phyloP scores from a whole-genome alignment of 2,888 invertebrate species.

The Mythimna albipuncta region DNA sequence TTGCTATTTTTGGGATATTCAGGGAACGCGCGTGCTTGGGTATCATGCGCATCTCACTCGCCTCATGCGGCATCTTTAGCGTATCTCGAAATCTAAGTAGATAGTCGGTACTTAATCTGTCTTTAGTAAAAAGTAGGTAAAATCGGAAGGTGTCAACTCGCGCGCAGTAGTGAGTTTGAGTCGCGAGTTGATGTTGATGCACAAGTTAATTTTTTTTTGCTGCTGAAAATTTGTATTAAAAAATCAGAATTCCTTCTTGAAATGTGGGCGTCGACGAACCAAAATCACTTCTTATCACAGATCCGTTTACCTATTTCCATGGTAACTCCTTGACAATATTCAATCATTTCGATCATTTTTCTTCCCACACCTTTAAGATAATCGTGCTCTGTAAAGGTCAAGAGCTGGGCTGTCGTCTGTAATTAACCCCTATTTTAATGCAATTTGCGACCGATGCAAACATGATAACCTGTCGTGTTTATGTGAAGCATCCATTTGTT shows the following conservation, averaged over 20 bases:
- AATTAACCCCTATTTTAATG: conserved; percentile 33
- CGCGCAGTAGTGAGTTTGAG: no score
- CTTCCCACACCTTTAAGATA: conserved; percentile 2
- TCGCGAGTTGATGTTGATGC: no score
- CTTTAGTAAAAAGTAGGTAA: no score
- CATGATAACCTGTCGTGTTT: conserved; percentile 27
- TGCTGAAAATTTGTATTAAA: no score
- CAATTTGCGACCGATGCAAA: conserved; percentile 20
- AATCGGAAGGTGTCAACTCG: no score
- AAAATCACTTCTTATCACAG: background rate
- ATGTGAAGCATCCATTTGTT: conserved; percentile 32
- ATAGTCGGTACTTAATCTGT: no score
- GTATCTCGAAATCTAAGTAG: no score
- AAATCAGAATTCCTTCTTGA: background rate
- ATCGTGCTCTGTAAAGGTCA: conserved; percentile 25
- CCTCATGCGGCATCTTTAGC: no score
- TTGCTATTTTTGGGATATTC: no score
- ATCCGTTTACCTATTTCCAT: background rate
- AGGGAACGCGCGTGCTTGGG: no score
- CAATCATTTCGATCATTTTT: conserved; percentile 6
- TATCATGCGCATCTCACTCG: no score
- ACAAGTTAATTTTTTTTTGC: no score
- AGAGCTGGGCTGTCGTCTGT: conserved; percentile 22
- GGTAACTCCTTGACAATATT: background rate
- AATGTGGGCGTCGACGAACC: background rate